Conservation (phyloP, 2,888 invertebrate species). For the Protodeltote pygarga region DNA sequence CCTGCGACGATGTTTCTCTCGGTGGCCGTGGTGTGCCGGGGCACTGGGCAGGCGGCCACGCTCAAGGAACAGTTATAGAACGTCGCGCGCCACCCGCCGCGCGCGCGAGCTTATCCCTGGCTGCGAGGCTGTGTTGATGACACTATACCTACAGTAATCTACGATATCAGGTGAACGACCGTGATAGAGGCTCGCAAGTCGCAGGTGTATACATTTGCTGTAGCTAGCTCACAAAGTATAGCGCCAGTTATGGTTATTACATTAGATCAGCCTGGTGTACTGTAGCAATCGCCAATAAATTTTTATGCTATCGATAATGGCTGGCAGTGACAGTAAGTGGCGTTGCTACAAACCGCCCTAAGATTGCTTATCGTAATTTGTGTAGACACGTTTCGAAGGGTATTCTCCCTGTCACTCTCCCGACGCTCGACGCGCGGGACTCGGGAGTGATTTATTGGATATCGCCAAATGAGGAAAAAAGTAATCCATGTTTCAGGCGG, state of each 20-base stretch:
- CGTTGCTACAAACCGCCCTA: no score
- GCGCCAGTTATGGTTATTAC: no score
- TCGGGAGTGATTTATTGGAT: not conserved
- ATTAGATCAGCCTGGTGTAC: no score
- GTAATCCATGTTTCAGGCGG: not conserved
- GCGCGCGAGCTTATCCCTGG: not conserved
- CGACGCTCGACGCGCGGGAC: not conserved
- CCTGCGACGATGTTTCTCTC: no score
- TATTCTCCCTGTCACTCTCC: not conserved
- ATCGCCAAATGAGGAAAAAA: not conserved
- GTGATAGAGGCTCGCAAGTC: no score
- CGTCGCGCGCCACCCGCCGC: not conserved
- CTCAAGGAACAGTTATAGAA: not conserved
- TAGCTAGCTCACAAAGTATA: no score
- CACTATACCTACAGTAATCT: not conserved
- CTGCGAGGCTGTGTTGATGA: not conserved
- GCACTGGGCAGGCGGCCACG: not conserved
- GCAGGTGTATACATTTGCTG: no score
- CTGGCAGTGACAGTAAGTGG: no score
- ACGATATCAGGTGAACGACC: not conserved
- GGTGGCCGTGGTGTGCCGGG: no score
- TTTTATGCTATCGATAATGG: no score
- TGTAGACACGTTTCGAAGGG: conserved; percentile 3
- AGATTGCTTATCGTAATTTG: no score
- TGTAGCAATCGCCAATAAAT: no score